Evolutionary conservation across 2,888 invertebrate species (phyloP), one percentile per base, ranked within the genome.

Genomic region (Cheilosia pagana): DNA sequence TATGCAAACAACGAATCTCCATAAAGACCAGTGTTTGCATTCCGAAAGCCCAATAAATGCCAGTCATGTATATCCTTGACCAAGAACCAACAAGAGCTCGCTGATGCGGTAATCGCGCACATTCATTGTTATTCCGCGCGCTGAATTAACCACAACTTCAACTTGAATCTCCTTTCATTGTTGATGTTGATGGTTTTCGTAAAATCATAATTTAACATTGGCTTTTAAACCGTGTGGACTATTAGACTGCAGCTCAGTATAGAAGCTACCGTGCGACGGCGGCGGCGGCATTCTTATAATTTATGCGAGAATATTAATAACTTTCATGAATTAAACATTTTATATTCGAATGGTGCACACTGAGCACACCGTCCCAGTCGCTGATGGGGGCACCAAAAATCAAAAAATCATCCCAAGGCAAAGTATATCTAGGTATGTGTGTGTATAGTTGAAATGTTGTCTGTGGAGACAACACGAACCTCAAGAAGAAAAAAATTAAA

Each of bases 261-360:
- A 31, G 53, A 67, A 68, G 76, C 62, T 63, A 50, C 50, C 60
- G 55, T n/a, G 4, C 35, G 59, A 23, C 65, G 43, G 43, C 21
- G 59, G 31, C 65, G 43, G 43, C 21, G 45, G 53, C 35, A 25
- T 70, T 55, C 28, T 63, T 45, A 76, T 76, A 77, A 76, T 81
- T 81, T 81, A 81, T 81, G 71, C 81, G 65, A 57, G 65, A 81
- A 71, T 81, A 71, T 81, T 81, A 81, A 81, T 81, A 81, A 77
- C 81, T 76, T 70, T 81, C 81, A 81, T 81, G 81, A 81, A 81
- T 81, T 70, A 81, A 76, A 81, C 76, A 81, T 81, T 81, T 75
- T 70, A 70, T 63, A 63, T 76, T 76, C 76, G 70, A 81, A 76
- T 76, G 57, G 5, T 75, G 81, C 23, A 59, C 62, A 57, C 7